phyloP scores from a whole-genome alignment of 2,113 vertebrate species.

The Ictalurus punctatus region DNA sequence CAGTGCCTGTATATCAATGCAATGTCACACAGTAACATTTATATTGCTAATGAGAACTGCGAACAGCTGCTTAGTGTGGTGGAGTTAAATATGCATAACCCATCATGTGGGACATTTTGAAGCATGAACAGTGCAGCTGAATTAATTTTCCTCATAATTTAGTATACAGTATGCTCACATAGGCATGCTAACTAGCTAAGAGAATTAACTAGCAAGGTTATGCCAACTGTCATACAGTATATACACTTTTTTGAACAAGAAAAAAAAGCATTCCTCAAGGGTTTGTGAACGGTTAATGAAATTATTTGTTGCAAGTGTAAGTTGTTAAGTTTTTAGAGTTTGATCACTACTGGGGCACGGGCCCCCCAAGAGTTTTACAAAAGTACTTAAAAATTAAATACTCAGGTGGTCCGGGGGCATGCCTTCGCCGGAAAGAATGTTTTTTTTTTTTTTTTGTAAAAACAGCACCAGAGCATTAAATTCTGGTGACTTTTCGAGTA shows the following conservation, averaged over 20 bases:
- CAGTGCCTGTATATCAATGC: not conserved
- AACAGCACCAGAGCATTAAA: too few relatives aligned
- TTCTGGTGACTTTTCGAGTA: too few relatives aligned
- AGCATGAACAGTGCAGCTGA: not conserved
- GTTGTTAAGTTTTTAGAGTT: not conserved
- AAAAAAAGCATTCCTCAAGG: not conserved
- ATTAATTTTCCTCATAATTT: not conserved
- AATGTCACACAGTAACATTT: not conserved
- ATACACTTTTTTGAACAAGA: not conserved
- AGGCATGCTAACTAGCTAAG: not conserved
- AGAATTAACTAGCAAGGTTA: not conserved
- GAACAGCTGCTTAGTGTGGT: conserved; percentile 4
- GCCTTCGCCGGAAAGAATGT: too few relatives aligned
- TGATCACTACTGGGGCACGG: too few relatives aligned
- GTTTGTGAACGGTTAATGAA: not conserved
- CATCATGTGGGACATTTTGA: conserved; percentile 4
- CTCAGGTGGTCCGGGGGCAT: too few relatives aligned
- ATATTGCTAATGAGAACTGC: conserved; percentile 15
- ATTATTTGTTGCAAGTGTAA: not conserved
- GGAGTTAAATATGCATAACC: not conserved
- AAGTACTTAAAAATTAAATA: too few relatives aligned
- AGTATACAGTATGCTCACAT: not conserved
- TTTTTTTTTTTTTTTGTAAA: too few relatives aligned
- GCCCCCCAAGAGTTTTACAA: too few relatives aligned
- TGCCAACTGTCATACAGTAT: not conserved